Conservation (phyloP, 2,888 invertebrate genomes). For the Stenodera caucasica region DNA sequence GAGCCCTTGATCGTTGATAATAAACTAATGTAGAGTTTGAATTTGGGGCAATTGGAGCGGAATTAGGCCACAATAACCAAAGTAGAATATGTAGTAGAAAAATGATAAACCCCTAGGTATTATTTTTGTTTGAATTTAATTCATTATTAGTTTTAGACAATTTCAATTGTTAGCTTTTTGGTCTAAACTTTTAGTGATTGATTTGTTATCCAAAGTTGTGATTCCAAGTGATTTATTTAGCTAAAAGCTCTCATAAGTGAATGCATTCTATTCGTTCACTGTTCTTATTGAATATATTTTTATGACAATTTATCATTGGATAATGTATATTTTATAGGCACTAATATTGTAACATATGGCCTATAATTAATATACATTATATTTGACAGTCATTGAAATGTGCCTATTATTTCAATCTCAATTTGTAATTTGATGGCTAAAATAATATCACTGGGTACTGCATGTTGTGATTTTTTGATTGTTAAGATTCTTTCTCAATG, state of each 20-base stretch:
- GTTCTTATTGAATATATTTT: conserved; percentile 25
- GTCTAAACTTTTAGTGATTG: not conserved
- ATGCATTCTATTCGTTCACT: conserved; percentile 9
- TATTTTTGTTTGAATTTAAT: not conserved
- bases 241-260: not conserved
- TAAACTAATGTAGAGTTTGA: too few relatives aligned
- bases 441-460: conserved; percentile 21
- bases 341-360: conserved; percentile 21
- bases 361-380: conserved; percentile 15
- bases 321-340: conserved; percentile 28
- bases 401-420: conserved; percentile 10
- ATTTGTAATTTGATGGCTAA: too few relatives aligned
- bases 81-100: not conserved
- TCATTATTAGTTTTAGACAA: not conserved
- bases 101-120: not conserved
- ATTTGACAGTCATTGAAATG: conserved; percentile 20
- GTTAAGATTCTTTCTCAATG: conserved; percentile 26
- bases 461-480: conserved; percentile 29
- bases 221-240: not conserved
- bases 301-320: conserved; percentile 13
- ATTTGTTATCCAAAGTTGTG: not conserved
- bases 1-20: too few relatives aligned
- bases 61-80: conserved; percentile 1
- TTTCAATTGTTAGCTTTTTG: not conserved
- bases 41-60: not conserved